Base-by-base conservation (phyloP, 2,113 vertebrate species). In the Pituophis catenifer region DNA sequence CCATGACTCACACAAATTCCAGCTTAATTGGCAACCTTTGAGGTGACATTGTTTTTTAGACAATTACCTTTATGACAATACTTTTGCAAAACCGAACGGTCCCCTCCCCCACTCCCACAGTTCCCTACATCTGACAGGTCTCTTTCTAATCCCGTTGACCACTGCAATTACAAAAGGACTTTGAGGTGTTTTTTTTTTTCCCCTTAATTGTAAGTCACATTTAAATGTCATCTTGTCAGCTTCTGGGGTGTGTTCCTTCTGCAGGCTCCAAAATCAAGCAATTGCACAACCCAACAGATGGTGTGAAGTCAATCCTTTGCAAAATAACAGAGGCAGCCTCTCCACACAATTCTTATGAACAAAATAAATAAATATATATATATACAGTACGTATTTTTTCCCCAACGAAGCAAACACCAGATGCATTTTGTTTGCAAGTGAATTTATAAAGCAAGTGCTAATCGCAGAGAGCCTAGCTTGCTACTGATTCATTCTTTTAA, bases 281-380 rank as follows among this genome's bases (percentile, higher is more conserved):
- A 92, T 91, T 91, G 81, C 96, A 94, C 89, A 91, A 91, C 62
- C 95, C 95, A 96, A 95, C 98, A 98, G 97, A 98, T 98, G 98
- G 98, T 48, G 2, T 86, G 3, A 95, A 98, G 96, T 97, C 97
- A 98, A 94, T 97, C 96, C 96, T 97, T 96, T 96, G 95, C 96
- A 98, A 98, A 98, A 98, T 98, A 98, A 98, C 97, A 97, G 97
- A 98, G 97, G 97, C 96, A 96, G 96, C 96, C 97, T 97, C 96
- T 97, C 97, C 96, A 97, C 97, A 97, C 96, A 97, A 96, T 97
- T 96, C 97, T 97, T 96, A 96, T 96, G 96, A 97, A 96, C 8
- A 88, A 15, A 96, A 94, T 97, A 96, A 92, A 48, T 48, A 48
- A 3, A 44, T 44, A 48, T 48, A 97, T 95, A 96, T 65, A 29